Evolutionary conservation across 2,113 vertebrate genomes (phyloP).

Genomic region (Leucopternis melanops): DNA sequence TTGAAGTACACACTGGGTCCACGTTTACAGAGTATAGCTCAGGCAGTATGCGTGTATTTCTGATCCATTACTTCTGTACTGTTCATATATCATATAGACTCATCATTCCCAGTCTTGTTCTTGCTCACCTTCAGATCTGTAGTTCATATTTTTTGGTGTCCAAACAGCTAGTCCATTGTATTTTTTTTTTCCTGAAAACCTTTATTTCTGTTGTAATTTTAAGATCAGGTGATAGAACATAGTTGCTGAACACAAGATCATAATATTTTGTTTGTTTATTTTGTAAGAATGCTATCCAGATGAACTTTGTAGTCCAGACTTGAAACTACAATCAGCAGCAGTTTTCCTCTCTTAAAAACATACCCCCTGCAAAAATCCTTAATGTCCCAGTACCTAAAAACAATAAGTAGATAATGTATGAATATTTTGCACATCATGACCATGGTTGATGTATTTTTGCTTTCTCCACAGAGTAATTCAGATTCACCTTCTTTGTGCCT

Average conservation of each 20-base stretch:
- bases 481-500: slow-evolving; percentile 86
- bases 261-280: neutral
- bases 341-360: neutral
- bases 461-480: slow-evolving; percentile 70
- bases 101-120: neutral
- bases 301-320: neutral
- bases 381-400: neutral
- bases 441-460: neutral
- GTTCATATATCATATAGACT: neutral
- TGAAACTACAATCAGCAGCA: neutral
- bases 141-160: neutral
- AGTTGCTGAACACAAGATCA: neutral
- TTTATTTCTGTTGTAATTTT: neutral
- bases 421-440: neutral
- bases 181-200: neutral
- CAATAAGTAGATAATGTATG: neutral
- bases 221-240: neutral
- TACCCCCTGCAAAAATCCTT: neutral
- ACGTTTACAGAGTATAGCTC: neutral
- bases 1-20: too few relatives aligned
- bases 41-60: neutral
- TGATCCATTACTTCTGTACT: neutral
- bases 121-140: neutral
- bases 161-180: neutral
- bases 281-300: neutral